phyloP scores from a whole-genome alignment of 2,888 invertebrate species.

The Agrotis exclamationis region DNA sequence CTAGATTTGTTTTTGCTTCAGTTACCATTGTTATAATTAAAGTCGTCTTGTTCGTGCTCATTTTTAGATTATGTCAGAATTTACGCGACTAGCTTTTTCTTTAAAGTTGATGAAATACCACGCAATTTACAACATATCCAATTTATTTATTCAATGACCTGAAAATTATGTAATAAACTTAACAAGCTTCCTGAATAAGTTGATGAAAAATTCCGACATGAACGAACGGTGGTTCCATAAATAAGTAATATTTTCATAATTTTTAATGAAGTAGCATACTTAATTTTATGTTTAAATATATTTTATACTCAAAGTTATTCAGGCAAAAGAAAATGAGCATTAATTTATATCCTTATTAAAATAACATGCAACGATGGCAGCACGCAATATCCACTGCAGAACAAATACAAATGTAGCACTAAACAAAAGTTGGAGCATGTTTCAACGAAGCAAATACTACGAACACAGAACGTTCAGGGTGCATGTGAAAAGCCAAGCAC shows the following conservation, averaged over 20 bases:
- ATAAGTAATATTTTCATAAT: slow-evolving; percentile 13
- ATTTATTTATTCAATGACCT: slow-evolving; percentile 14
- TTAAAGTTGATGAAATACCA: background rate
- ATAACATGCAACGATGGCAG: slow-evolving; percentile 26
- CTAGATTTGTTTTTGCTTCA: slow-evolving; percentile 23
- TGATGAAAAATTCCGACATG: slow-evolving; percentile 14
- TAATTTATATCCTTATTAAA: slow-evolving; percentile 29
- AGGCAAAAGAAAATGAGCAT: slow-evolving; percentile 25
- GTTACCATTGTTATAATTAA: slow-evolving; percentile 30
- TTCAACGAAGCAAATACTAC: slow-evolving; percentile 26
- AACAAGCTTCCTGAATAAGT: slow-evolving; percentile 2
- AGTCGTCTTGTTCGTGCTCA: background rate
- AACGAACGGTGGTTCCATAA: slow-evolving; percentile 13
- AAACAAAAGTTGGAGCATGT: slow-evolving; percentile 35
- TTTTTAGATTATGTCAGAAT: background rate
- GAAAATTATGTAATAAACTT: slow-evolving; percentile 7
- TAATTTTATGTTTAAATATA: slow-evolving; percentile 24
- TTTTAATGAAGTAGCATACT: slow-evolving; percentile 26
- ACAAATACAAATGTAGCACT: slow-evolving; percentile 7
- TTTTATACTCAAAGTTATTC: slow-evolving; percentile 2
- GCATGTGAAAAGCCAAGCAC: slow-evolving; percentile 28
- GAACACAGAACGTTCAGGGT: slow-evolving; percentile 9
- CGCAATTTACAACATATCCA: background rate
- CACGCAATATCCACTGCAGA: slow-evolving; percentile 30
- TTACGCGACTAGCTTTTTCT: background rate